These are phyloP conservation scores for Blera fallax DNA, from an alignment of 2,888 invertebrate species.

Conservation along the genomic window DNA sequence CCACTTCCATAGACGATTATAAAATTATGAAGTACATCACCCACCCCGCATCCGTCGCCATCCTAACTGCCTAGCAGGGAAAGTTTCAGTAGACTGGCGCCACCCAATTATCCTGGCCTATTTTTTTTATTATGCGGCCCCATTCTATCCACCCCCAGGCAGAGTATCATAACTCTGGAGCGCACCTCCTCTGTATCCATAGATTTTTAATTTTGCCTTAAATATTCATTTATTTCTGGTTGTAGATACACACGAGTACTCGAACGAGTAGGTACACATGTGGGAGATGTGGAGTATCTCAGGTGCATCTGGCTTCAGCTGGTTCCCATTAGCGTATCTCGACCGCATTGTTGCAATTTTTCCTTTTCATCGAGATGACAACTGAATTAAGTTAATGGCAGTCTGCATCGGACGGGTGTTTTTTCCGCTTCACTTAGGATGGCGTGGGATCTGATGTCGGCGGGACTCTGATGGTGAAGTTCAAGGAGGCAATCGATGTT, in stretches of 20 bases:
- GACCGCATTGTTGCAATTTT: background rate
- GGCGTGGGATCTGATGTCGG: too few species aligned
- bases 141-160: background rate
- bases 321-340: background rate
- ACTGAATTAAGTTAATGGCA: background rate
- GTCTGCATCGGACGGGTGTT: background rate
- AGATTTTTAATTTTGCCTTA: slow-evolving; percentile 22
- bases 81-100: background rate
- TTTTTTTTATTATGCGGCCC: slow-evolving; percentile 2
- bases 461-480: slow-evolving; percentile 5
- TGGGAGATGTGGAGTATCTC: background rate
- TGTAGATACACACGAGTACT: background rate
- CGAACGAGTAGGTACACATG: background rate
- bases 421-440: background rate
- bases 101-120: slow-evolving; percentile 24
- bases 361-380: background rate
- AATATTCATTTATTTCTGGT: slow-evolving; percentile 36
- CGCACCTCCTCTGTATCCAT: background rate
- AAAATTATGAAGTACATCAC: slow-evolving; percentile 54
- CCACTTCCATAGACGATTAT: background rate
- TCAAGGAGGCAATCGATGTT: slow-evolving; percentile 16
- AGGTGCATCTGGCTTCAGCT: background rate
- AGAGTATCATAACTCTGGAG: background rate
- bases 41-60: slow-evolving; percentile 32
- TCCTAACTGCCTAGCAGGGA: background rate